phyloP scores from a whole-genome alignment of 2,113 vertebrate species.

The Cranoglanis bouderius region DNA sequence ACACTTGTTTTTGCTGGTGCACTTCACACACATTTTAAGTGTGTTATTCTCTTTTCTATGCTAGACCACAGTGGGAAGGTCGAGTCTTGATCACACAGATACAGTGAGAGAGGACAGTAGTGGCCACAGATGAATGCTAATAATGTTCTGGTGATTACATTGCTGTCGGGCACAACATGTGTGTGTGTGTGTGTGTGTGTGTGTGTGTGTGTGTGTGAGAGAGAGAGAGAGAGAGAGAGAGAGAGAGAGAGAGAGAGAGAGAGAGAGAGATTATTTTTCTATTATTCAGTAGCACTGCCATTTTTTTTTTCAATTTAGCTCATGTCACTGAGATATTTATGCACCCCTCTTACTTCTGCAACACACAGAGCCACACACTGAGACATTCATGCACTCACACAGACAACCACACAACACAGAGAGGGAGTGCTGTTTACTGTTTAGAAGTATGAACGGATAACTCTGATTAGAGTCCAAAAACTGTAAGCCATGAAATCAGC shows the following conservation, averaged over 20 bases:
- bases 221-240: background rate
- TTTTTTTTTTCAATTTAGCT: constrained; percentile 2
- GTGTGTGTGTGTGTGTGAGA: background rate
- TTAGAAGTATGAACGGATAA: background rate
- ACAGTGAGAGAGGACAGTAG: constrained; percentile 21
- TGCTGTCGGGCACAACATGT: constrained; percentile 1
- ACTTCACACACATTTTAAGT: background rate
- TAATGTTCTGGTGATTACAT: constrained; percentile 33
- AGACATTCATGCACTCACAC: background rate
- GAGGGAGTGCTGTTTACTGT: constrained; percentile 9
- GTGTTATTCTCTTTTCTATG: constrained; percentile 1
- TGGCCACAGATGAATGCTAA: constrained; percentile 38
- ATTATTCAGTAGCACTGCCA: background rate
- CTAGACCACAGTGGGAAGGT: constrained; percentile 23
- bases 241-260: background rate
- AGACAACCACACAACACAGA: background rate
- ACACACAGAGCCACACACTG: background rate
- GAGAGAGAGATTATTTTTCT: background rate
- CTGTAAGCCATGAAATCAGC: background rate
- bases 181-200: background rate
- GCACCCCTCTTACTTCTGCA: background rate
- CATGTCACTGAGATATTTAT: background rate
- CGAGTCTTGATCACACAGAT: constrained; percentile 14
- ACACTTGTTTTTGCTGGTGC: background rate
- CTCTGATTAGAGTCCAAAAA: constrained; percentile 22